A percentile compares a stretch with the other conserved stretches of the same genome.
Evolutionary conservation across 2,888 invertebrate genomes (phyloP).

Genomic region (Ischnus inquisitorius): DNA sequence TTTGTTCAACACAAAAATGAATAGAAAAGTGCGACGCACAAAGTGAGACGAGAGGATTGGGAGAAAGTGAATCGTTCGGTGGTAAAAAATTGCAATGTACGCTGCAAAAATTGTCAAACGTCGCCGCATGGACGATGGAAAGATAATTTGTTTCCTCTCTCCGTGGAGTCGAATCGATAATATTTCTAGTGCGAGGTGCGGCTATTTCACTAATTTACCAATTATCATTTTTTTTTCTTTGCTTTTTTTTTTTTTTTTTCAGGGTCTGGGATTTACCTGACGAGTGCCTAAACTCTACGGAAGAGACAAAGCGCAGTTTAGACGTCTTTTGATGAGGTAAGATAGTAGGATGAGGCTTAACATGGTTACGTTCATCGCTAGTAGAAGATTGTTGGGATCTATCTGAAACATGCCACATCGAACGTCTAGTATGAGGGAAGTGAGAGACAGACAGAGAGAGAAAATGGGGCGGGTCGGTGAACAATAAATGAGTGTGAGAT

Average conservation of each 20-base stretch:
- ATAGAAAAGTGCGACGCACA: slow-evolving; percentile 5
- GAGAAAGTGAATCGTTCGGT: slow-evolving; percentile 39
- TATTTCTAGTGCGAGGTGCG: slow-evolving; percentile 60
- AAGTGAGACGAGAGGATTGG: slow-evolving; percentile 18
- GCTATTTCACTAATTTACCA: slow-evolving; percentile 58
- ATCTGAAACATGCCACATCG: slow-evolving; percentile 87
- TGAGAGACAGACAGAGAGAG: slow-evolving; percentile 22
- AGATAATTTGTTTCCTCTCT: slow-evolving; percentile 4
- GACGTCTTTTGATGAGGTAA: slow-evolving; percentile 88
- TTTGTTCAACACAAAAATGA: slow-evolving; percentile 22
- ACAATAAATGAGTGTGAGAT: slow-evolving; percentile 8
- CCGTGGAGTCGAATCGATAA: background rate
- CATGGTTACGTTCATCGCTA: slow-evolving; percentile 86
- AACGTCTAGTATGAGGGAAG: slow-evolving; percentile 80
- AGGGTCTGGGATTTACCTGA: slow-evolving; percentile 87
- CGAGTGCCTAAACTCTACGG: slow-evolving; percentile 93
- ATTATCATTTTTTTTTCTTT: slow-evolving; percentile 14
- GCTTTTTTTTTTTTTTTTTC: slow-evolving; percentile 25
- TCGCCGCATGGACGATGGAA: background rate
- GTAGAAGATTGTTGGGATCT: slow-evolving; percentile 87
- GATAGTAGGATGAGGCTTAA: slow-evolving; percentile 83
- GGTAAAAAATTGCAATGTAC: background rate
- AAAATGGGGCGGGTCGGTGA: no score
- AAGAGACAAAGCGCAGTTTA: slow-evolving; percentile 93
- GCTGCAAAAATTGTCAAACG: slow-evolving; percentile 5